Percentiles rank a stretch among this genome's conserved stretches.
Evolutionary conservation across 2,797 vertebrate species (phyloP).

Genomic region (Epinephelus malabaricus): DNA sequence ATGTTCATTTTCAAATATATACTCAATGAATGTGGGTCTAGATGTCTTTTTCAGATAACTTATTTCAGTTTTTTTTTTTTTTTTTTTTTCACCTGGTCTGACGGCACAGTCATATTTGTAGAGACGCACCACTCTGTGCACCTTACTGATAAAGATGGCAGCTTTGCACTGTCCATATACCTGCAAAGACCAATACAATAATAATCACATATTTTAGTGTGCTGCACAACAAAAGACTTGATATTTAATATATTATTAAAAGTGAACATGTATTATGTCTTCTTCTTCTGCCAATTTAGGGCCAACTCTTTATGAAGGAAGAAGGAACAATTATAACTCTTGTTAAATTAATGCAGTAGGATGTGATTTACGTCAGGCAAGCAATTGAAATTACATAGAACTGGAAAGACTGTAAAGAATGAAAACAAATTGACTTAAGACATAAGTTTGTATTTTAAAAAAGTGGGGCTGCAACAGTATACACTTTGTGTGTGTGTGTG

Average conservation of each 20-base stretch:
- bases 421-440: not conserved
- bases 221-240: not conserved
- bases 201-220: not conserved
- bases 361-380: not conserved
- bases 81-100: conserved; percentile 79
- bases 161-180: conserved; percentile 86
- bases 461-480: no score
- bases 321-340: no score
- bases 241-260: not conserved
- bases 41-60: not conserved
- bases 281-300: not conserved
- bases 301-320: not conserved
- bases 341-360: not conserved
- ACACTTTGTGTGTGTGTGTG: not conserved
- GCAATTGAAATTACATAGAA: not conserved
- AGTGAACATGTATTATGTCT: not conserved
- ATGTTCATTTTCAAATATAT: not conserved
- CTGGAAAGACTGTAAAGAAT: not conserved
- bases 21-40: not conserved
- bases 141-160: conserved; percentile 78
- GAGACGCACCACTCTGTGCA: conserved; percentile 79
- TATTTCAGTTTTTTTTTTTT: not conserved
- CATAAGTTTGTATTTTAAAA: no score
- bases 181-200: conserved; percentile 61
- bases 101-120: conserved; percentile 82